Evolutionary conservation across 2,797 vertebrate species (phyloP).

Genomic region (Helostoma temminkii): DNA sequence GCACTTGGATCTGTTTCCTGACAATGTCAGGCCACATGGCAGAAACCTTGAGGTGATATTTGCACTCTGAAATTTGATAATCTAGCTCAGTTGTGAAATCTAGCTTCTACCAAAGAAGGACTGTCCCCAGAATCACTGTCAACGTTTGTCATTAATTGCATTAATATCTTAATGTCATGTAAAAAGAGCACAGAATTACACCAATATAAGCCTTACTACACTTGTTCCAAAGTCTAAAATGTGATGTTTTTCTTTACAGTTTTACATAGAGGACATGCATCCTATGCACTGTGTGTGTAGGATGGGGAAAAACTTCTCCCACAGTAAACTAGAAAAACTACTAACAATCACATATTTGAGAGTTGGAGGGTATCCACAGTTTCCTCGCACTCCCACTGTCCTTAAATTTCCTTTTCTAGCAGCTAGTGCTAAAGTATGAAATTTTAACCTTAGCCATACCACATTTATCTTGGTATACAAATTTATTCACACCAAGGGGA

Average conservation of each 20-base stretch:
- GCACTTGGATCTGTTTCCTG: constrained; percentile 43
- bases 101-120: constrained; percentile 19
- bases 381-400: constrained; percentile 27
- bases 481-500: constrained; percentile 29
- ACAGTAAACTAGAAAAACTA: constrained; percentile 38
- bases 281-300: constrained; percentile 57
- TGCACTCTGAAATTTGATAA: constrained; percentile 41
- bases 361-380: constrained; percentile 25
- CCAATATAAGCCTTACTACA: constrained; percentile 20
- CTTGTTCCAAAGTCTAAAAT: constrained; percentile 45
- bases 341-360: constrained; percentile 36
- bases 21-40: constrained; percentile 43
- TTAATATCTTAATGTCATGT: neutral
- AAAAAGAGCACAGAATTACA: constrained; percentile 5
- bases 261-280: no score
- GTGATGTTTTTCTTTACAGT: constrained; percentile 51
- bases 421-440: constrained; percentile 21
- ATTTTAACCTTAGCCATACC: constrained; percentile 27
- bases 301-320: constrained; percentile 57
- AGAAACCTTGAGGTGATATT: constrained; percentile 45
- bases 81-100: constrained; percentile 38
- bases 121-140: constrained; percentile 34
- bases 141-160: neutral
- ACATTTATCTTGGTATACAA: constrained; percentile 32
- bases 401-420: constrained; percentile 29